These are phyloP conservation scores for Drosophila pegasa DNA, from an alignment of 2,888 invertebrate species.

Conservation along the genomic window DNA sequence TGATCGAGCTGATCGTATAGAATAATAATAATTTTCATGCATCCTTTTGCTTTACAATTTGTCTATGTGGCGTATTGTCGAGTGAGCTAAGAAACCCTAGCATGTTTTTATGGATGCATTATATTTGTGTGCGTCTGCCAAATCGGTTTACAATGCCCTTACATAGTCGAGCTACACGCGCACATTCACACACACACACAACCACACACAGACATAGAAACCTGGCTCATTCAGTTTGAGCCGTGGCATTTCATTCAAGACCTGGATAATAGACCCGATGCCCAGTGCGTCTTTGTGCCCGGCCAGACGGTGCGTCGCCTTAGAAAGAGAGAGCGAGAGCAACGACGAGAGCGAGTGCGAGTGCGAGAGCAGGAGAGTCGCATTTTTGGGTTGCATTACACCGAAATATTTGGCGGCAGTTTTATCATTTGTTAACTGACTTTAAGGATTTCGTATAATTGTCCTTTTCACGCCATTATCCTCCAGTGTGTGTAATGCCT, in stretches of 20 bases:
- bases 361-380: conserved; percentile 4
- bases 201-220: conserved; percentile 47
- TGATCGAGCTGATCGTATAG: not conserved
- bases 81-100: conserved; percentile 43
- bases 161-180: not conserved
- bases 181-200: conserved; percentile 35
- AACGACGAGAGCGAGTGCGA: not conserved
- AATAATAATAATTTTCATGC: conserved; percentile 52
- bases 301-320: conserved; percentile 69
- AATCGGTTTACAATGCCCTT: conserved; percentile 59
- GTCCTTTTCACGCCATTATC: conserved; percentile 75
- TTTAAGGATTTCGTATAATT: conserved; percentile 77
- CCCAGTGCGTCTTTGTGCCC: conserved; percentile 68
- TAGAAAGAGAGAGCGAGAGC: not conserved
- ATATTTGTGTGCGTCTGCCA: conserved; percentile 48
- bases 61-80: conserved; percentile 52
- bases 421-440: conserved; percentile 70
- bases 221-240: conserved; percentile 58
- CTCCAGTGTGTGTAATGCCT: conserved; percentile 44
- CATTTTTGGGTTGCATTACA: conserved; percentile 72
- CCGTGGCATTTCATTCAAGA: conserved; percentile 48
- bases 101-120: conserved; percentile 77
- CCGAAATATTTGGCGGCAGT: conserved; percentile 74
- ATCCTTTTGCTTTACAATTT: conserved; percentile 44
- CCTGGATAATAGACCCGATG: conserved; percentile 34